Evolutionary conservation across 2,113 vertebrate genomes (phyloP), one percentile per base, ranked within the genome.

Genomic region (Paramormyrops kingsleyae): DNA sequence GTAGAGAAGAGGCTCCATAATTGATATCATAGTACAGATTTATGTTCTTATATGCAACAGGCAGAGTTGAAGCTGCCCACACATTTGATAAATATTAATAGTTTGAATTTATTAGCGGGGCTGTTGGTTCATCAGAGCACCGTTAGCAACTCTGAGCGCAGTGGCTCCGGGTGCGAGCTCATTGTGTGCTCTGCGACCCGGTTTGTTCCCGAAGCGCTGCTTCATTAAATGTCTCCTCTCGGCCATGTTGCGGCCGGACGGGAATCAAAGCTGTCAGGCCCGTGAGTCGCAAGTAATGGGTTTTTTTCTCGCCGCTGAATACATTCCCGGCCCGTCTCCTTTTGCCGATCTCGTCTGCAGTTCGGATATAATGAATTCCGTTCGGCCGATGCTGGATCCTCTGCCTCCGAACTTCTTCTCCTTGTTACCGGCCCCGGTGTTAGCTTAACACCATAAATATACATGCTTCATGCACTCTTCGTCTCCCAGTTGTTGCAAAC

Each of bases 161-260:
- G 95, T 95, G 97, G 97, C 94, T 97, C 96, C 96, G 97, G 97
- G 96, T 97, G 96, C 96, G 95, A 96, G 95, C 91, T 94, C 95
- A 96, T 96, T 95, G 96, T 97, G 96, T 97, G 96, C 96, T 97
- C 96, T 97, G 97, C 97, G 97, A 97, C 97, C 97, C 97, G 97
- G 97, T 98, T 97, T 97, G 97, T 97, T 97, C 96, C 96, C 96
- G 97, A 96, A 97, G 97, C 97, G 95, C 95, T 97, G 97, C 97
- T 98, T 98, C 97, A 99, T 98, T 98, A 98, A 98, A 97, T 97
- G 96, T 96, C 97, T 97, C 97, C 97, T 99, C 98, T 98, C 97
- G 97, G 97, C 97, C 97, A 98, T 97, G 97, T 97, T 96, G 97
- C 96, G 97, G 97, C 97, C 97, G 97, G 96, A 97, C 98, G 96